phyloP scores from a whole-genome alignment of 2,797 vertebrate genomes.

The Phaenicophaeus curvirostris region DNA sequence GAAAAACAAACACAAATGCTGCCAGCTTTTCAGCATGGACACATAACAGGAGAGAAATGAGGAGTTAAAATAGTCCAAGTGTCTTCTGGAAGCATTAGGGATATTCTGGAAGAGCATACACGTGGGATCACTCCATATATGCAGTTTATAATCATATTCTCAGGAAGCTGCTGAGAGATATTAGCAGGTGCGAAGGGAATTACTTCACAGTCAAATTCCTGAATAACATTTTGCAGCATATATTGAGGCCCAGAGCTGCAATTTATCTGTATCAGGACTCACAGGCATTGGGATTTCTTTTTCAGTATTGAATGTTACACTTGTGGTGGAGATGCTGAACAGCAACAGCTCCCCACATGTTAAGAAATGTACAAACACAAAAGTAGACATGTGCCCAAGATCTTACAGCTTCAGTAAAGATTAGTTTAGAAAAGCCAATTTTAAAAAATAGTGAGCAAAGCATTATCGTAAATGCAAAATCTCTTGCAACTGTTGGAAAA shows the following conservation, averaged over 20 bases:
- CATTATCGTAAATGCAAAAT: neutral
- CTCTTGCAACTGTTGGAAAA: neutral
- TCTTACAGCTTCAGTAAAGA: neutral
- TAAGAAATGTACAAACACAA: neutral
- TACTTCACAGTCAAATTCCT: slow-evolving; percentile 4
- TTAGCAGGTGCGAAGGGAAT: neutral
- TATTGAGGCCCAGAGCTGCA: neutral
- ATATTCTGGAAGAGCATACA: neutral
- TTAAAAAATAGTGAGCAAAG: neutral
- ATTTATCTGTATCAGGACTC: neutral
- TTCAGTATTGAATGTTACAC: fast-evolving
- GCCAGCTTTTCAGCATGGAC: neutral
- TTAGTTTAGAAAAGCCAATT: neutral
- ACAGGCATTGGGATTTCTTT: neutral
- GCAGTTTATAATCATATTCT: neutral
- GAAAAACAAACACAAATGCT: neutral
- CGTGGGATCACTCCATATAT: neutral
- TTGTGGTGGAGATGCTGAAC: neutral
- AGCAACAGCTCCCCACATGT: neutral
- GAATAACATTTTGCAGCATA: slow-evolving; percentile 24
- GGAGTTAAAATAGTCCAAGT: neutral
- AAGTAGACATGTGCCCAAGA: neutral
- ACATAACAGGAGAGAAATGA: neutral
- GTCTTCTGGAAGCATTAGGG: neutral
- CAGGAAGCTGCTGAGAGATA: slow-evolving; percentile 22